A percentile compares a stretch with the other conserved stretches of the same genome.
phyloP scores from a whole-genome alignment of 1,140 invertebrate species.

The Leptinotarsa undecemlineata region DNA sequence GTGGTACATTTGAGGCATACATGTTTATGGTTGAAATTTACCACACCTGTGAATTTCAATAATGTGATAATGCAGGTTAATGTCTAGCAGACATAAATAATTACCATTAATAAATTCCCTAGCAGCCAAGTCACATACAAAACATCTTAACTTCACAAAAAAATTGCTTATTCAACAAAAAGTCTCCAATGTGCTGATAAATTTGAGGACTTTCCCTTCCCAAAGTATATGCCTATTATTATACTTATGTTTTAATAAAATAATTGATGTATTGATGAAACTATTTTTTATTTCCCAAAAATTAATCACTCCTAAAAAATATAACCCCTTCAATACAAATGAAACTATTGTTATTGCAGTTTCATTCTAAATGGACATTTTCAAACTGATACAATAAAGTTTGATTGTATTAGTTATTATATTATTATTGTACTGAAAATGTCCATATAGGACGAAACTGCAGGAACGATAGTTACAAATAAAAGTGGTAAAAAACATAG shows the following conservation, averaged over 20 bases:
- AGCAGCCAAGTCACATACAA: slow-evolving; percentile 39
- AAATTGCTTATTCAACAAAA: slow-evolving; percentile 34
- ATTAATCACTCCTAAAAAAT: too few relatives aligned
- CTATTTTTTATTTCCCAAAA: too few relatives aligned
- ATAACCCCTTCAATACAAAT: too few relatives aligned
- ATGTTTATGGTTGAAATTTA: slow-evolving; percentile 40
- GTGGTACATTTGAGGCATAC: slow-evolving; percentile 41
- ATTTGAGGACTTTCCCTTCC: neutral
- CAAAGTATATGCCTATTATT: neutral
- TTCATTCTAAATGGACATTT: too few relatives aligned
- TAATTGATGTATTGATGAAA: too few relatives aligned
- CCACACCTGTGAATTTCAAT: slow-evolving; percentile 33
- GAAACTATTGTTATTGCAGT: too few relatives aligned
- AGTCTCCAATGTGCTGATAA: slow-evolving; percentile 14
- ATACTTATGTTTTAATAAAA: neutral
- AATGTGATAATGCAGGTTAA: neutral
- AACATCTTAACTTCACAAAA: slow-evolving; percentile 32
- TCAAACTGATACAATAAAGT: too few relatives aligned
- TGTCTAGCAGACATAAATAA: slow-evolving; percentile 11
- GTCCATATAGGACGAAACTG: too few relatives aligned
- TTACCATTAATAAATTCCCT: slow-evolving; percentile 38
- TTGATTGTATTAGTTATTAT: too few relatives aligned
- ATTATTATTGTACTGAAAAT: too few relatives aligned
- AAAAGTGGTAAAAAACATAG: too few relatives aligned
- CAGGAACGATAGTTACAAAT: too few relatives aligned